Evolutionary conservation across 30 jellyfish, hydroid and myxozoan genomes (phyloP), one percentile per base, ranked within the genome.

Genomic region (Cassiopea andromeda): DNA sequence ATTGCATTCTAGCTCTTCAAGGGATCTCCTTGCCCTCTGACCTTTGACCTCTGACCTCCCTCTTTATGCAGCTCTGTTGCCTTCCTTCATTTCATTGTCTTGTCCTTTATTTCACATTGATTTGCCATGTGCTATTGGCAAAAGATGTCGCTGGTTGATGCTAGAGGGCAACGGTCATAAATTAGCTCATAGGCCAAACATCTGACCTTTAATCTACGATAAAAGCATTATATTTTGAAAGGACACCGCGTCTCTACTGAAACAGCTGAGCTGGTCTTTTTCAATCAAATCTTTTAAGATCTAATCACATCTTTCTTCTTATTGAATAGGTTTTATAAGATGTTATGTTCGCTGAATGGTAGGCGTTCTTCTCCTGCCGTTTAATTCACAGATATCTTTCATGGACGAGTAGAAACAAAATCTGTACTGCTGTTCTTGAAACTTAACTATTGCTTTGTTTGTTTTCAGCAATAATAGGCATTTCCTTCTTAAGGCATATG

Each of bases 141-240:
- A 54, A 6, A 54, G 64, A 6, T 10, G 12, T 10, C 64, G 7
- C 64, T 54, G 27, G 6, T 5, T 16, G 43, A 7, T 64, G 15
- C 15, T 27, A 64, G 43, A 64, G 73, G 73, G 54, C 79, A 70
- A 70, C 38, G 79, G 79, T 70, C 79, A 54, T 19, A 70, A 54
- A 70, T 75, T 75, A 82, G 90, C 73, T 81, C 90, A 81, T 57
- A 81, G 90, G 90, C 90, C 90, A 81, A 81, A 64, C 90, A 81
- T 72, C 78, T 81, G 90, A 81, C 90, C 82, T 64, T 46, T 60
- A 81, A 81, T 81, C 90, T 49, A 81, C 83, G 90, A 38, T 81
- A 81, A 81, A 81, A 67, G 90, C 81, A 81, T 81, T 81, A 81
- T 50, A 16, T 68, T 77, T 67, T 81, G 71, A 81, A 81, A 81